These are phyloP conservation scores for Hippocampus guttulatus DNA, from an alignment of 2,113 vertebrate genomes.

Conservation along the genomic window DNA sequence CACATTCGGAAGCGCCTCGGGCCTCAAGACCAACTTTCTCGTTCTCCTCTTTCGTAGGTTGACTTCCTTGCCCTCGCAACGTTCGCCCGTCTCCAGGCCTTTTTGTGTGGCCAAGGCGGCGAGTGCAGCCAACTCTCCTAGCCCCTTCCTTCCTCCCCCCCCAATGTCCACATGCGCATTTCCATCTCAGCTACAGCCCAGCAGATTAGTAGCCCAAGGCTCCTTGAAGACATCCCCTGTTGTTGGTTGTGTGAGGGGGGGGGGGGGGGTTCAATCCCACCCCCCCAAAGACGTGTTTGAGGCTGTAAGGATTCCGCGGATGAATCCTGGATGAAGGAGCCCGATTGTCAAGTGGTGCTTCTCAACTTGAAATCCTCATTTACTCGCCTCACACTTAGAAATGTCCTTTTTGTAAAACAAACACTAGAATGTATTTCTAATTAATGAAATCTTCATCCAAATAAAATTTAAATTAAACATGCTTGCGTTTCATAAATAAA, in stretches of 20 bases:
- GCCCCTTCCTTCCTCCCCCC: constrained; percentile 31
- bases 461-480: no score
- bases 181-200: constrained; percentile 64
- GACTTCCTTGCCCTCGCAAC: constrained; percentile 70
- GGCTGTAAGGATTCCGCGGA: constrained; percentile 45
- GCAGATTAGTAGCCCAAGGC: constrained; percentile 61
- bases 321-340: constrained; percentile 53
- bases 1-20: constrained; percentile 51
- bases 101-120: constrained; percentile 70
- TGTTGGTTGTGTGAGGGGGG: constrained; percentile 57
- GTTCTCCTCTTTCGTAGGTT: constrained; percentile 57
- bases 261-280: constrained; percentile 39
- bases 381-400: neutral
- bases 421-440: no score
- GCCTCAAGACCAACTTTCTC: constrained; percentile 58
- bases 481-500: no score
- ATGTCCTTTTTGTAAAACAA: no score
- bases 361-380: constrained; percentile 43
- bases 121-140: constrained; percentile 65
- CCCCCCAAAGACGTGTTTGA: constrained; percentile 56
- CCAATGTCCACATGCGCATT: constrained; percentile 45
- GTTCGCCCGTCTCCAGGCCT: constrained; percentile 64
- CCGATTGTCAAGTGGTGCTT: constrained; percentile 39
- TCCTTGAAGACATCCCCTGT: constrained; percentile 57
- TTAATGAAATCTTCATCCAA: no score